Evolutionary conservation across 1,140 invertebrate species (phyloP).

Genomic region (Aphaenogaster ashmeadi): DNA sequence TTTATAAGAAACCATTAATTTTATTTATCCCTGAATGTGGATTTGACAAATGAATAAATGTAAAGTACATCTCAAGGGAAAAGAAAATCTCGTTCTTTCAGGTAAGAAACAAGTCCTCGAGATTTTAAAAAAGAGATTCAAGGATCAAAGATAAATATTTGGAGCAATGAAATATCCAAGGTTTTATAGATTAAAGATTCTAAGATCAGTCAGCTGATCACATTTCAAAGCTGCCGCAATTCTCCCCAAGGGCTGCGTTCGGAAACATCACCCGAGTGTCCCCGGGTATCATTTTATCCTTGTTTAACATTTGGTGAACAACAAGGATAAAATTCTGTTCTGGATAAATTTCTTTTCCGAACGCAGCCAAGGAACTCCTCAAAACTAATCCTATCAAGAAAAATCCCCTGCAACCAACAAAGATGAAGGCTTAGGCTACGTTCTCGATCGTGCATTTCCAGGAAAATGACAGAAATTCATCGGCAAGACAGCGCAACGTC

Average conservation of each 20-base stretch:
- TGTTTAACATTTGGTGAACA: too few species aligned
- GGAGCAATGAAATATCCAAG: background rate
- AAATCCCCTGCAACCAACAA: background rate
- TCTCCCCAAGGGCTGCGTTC: too few species aligned
- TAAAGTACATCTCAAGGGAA: background rate
- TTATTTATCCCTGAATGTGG: background rate
- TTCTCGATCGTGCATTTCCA: background rate
- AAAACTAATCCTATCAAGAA: constrained; percentile 6
- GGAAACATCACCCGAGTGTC: too few species aligned
- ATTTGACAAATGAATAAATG: background rate
- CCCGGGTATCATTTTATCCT: too few species aligned
- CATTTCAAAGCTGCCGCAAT: background rate
- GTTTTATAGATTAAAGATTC: background rate
- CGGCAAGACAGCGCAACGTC: background rate
- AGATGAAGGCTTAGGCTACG: background rate
- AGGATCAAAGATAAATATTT: background rate
- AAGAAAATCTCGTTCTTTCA: background rate
- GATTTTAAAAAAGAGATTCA: background rate
- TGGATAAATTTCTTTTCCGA: too few species aligned
- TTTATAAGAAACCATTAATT: background rate
- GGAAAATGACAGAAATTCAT: constrained; percentile 33
- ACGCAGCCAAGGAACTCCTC: background rate
- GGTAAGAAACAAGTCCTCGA: background rate
- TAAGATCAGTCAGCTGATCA: constrained; percentile 4
- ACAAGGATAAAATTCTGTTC: too few species aligned